Evolutionary conservation across 2,113 vertebrate species (phyloP).

Genomic region (Aptenodytes forsteri): DNA sequence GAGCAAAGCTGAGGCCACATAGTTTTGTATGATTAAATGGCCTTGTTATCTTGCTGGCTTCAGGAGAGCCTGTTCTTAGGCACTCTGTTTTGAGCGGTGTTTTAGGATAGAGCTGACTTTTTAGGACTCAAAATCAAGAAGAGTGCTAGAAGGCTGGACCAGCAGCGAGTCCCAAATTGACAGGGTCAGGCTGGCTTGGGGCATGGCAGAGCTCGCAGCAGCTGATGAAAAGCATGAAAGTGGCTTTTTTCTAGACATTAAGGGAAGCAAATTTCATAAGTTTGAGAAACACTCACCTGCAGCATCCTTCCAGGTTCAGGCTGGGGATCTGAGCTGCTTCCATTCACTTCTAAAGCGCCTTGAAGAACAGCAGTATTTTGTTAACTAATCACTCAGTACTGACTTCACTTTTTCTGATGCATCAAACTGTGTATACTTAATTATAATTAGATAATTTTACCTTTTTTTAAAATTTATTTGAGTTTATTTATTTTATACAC

Average conservation of each 20-base stretch:
- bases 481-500: background rate
- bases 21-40: constrained; percentile 19
- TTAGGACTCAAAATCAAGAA: background rate
- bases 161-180: background rate
- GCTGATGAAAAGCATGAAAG: background rate
- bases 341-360: background rate
- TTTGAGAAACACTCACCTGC: background rate
- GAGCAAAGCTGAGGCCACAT: background rate
- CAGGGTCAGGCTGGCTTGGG: background rate
- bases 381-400: background rate
- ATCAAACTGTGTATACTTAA: background rate
- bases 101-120: background rate
- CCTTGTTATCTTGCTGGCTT: constrained; percentile 22
- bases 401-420: background rate
- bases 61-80: background rate
- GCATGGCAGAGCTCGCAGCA: background rate
- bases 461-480: background rate
- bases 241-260: background rate
- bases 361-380: background rate
- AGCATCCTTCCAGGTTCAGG: background rate
- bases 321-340: background rate
- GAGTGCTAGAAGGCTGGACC: background rate
- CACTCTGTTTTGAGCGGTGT: accelerated
- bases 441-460: background rate
- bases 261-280: background rate